These are phyloP conservation scores for Leucophenga maculata DNA, from an alignment of 2,888 invertebrate genomes.

Conservation along the genomic window DNA sequence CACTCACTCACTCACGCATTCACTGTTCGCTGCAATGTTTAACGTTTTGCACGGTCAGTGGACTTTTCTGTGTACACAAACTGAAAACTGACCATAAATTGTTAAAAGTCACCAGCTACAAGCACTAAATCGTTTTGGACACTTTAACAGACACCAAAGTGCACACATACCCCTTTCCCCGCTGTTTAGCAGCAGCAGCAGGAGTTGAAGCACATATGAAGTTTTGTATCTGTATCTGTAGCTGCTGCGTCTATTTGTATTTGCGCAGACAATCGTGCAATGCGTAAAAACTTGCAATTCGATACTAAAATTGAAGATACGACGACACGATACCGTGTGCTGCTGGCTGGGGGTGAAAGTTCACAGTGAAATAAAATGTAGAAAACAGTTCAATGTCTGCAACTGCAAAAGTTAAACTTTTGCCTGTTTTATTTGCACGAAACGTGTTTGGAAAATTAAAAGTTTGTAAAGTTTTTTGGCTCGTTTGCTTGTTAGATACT, in stretches of 20 bases:
- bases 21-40: no score
- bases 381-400: no score
- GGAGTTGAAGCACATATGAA: not conserved
- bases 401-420: not conserved
- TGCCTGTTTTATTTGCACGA: conserved; percentile 57
- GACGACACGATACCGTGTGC: no score
- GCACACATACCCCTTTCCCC: not conserved
- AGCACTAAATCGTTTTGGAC: conserved; percentile 58
- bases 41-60: not conserved
- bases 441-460: conserved; percentile 63
- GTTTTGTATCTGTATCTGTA: conserved; percentile 5
- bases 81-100: conserved; percentile 19
- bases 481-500: not conserved
- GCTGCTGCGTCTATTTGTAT: conserved; percentile 38
- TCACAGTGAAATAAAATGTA: no score
- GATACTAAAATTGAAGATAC: conserved; percentile 37
- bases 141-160: conserved; percentile 38
- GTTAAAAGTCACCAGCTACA: conserved; percentile 24
- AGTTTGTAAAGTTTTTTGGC: conserved; percentile 38
- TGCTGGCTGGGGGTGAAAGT: no score
- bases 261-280: conserved; percentile 49
- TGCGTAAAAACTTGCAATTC: conserved; percentile 42
- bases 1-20: no score
- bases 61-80: not conserved
- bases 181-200: not conserved